Percentiles rank a stretch among this genome's conserved stretches.
Conservation (phyloP, 2,888 invertebrate genomes). For the Anthrax anthrax region DNA sequence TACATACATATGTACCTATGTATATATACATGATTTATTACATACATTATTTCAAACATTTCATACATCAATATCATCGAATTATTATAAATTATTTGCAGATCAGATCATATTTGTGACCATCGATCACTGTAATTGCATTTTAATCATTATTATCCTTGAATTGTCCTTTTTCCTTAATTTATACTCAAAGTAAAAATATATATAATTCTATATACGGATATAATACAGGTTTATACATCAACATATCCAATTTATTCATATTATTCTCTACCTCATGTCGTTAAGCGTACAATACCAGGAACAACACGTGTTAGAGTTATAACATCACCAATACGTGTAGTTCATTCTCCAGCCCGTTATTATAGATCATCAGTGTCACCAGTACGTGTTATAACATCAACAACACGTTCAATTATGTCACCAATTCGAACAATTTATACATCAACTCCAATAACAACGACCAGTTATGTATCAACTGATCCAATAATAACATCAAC, state of each 20-base stretch:
- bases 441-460: conserved; percentile 25
- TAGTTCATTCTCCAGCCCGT: conserved; percentile 22
- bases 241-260: conserved; percentile 33
- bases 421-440: conserved; percentile 24
- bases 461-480: conserved; percentile 17
- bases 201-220: no score
- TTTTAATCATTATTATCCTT: background rate
- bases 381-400: conserved; percentile 24
- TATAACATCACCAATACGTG: conserved; percentile 27
- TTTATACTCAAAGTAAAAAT: background rate
- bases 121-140: background rate
- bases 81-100: background rate
- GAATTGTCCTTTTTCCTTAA: no score
- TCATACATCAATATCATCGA: no score
- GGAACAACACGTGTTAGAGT: conserved; percentile 20
- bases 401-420: conserved; percentile 18
- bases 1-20: no score
- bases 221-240: conserved; percentile 32
- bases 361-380: conserved; percentile 20
- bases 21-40: no score
- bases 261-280: conserved; percentile 25
- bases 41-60: no score
- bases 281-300: conserved; percentile 19
- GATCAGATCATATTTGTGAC: background rate
- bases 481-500: conserved; percentile 5